These are phyloP conservation scores for Mythimna albipuncta DNA, from an alignment of 2,888 invertebrate genomes.

Conservation along the genomic window DNA sequence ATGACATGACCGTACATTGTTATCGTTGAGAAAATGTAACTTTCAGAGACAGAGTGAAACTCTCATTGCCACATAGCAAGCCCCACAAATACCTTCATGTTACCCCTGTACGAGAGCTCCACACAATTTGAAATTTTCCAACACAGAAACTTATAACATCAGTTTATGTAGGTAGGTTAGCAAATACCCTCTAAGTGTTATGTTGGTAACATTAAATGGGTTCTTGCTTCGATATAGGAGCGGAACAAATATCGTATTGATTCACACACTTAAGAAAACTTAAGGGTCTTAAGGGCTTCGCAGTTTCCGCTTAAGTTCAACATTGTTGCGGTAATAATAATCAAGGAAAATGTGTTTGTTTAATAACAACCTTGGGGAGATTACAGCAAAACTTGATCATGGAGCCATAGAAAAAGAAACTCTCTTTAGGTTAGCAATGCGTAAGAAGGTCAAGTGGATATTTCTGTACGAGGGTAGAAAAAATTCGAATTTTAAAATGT, in stretches of 20 bases:
- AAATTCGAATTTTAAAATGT: slow-evolving; percentile 14
- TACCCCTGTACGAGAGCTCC: not conserved
- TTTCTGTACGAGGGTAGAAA: slow-evolving; percentile 4
- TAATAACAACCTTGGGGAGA: not conserved
- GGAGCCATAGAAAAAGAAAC: slow-evolving; percentile 15
- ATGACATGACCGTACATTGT: too few relatives aligned
- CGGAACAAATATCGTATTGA: slow-evolving; percentile 31
- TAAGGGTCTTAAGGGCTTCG: not conserved
- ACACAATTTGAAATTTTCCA: not conserved
- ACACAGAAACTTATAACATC: not conserved
- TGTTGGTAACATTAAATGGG: not conserved
- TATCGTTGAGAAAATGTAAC: too few relatives aligned
- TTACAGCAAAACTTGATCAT: not conserved
- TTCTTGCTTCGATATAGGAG: slow-evolving; percentile 18
- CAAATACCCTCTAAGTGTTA: slow-evolving; percentile 19
- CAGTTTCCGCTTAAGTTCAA: slow-evolving; percentile 14
- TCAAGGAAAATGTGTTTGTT: slow-evolving; percentile 10
- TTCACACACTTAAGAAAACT: slow-evolving; percentile 27
- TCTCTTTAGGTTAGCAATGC: not conserved
- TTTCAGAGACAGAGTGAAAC: too few relatives aligned
- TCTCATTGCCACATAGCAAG: too few relatives aligned
- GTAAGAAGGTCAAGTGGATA: slow-evolving; percentile 10
- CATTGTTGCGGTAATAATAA: slow-evolving; percentile 13
- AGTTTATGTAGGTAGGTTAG: not conserved
- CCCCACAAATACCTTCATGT: too few relatives aligned